Base-by-base conservation (phyloP, 2,113 vertebrate genomes). In the Neotragus moschatus region DNA sequence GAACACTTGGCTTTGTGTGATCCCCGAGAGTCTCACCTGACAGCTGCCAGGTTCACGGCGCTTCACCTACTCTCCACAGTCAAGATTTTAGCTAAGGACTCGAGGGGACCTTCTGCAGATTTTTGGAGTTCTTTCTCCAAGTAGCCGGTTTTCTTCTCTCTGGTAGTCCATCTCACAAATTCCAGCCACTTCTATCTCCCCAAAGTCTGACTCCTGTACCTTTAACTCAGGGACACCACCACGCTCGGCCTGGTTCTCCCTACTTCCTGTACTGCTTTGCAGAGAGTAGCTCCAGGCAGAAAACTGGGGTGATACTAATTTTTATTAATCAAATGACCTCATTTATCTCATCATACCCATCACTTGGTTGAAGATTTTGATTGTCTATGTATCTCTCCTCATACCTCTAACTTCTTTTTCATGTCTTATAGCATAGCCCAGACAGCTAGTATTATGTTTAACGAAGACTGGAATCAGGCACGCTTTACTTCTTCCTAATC, bases 231-330 rank as follows among this genome's bases (percentile, higher is more conserved):
- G 63, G 7, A 17, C 23, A 30, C 45, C 36, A 8, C 15, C 2
- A 7, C 2, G 26, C 47, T 77, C 7, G 2, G 28, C 53, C 33
- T 45, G 23, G 81, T 30, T 43, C 53, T 51, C 17, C 19, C 61
- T 60, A 23, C 19, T 4, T 53, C 47, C n/a, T 1, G 1, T 17
- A 63, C 23, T 26, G 1, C 30, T 2, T 3, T 58, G 16, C 56
- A 30, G 47, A 79, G 33, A 21, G n/a, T 2, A 9, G 9, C 56
- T 49, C 33, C 21, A 5, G 66, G 47, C 6, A 25, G 55, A 30
- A 53, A 75, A 47, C 14, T 7, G 17, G 56, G 25, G n/a, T 19
- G 11, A n/a, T 9, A 1, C 5, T 39, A 43, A 28, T 36, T n/a
- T 89, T 86, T 80, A 43, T 19, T 51, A 45, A 87, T 51, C 36